Conservation (phyloP, 2,888 invertebrate species). For the Perdita meconis region DNA sequence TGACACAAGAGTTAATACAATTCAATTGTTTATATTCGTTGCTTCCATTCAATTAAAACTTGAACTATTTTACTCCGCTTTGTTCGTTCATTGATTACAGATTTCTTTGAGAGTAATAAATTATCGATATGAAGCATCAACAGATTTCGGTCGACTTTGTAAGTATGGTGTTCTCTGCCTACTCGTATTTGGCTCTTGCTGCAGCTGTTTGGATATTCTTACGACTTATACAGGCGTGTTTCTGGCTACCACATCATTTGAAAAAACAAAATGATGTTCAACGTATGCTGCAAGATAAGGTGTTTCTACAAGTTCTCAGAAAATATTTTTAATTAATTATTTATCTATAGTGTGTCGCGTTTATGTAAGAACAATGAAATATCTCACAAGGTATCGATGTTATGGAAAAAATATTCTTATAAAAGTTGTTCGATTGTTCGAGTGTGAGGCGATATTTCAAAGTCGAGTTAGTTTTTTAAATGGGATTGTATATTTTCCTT, state of each 20-base stretch:
- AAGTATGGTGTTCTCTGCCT: slow-evolving; percentile 88
- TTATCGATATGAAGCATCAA: slow-evolving; percentile 86
- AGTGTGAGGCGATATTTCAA: neutral
- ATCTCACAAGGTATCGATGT: no score
- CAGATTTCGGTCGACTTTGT: slow-evolving; percentile 89
- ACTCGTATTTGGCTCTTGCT: slow-evolving; percentile 87
- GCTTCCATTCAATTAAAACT: neutral
- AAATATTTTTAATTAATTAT: neutral
- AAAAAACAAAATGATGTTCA: slow-evolving; percentile 86
- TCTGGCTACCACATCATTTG: slow-evolving; percentile 88
- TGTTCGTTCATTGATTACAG: slow-evolving; percentile 60
- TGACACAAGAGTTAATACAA: neutral
- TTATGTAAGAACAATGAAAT: no score
- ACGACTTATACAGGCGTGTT: slow-evolving; percentile 88
- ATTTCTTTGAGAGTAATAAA: slow-evolving; percentile 43
- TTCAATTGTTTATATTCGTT: neutral
- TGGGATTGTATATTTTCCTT: neutral
- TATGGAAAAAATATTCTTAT: no score
- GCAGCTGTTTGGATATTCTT: slow-evolving; percentile 88
- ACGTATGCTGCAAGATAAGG: slow-evolving; percentile 85
- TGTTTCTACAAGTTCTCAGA: slow-evolving; percentile 73
- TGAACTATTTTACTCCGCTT: neutral
- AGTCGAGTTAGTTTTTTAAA: neutral
- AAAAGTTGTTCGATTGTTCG: no score
- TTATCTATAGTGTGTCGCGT: no score